Evolutionary conservation across 1,140 invertebrate species (phyloP).

Genomic region (Leptinotarsa defecta): DNA sequence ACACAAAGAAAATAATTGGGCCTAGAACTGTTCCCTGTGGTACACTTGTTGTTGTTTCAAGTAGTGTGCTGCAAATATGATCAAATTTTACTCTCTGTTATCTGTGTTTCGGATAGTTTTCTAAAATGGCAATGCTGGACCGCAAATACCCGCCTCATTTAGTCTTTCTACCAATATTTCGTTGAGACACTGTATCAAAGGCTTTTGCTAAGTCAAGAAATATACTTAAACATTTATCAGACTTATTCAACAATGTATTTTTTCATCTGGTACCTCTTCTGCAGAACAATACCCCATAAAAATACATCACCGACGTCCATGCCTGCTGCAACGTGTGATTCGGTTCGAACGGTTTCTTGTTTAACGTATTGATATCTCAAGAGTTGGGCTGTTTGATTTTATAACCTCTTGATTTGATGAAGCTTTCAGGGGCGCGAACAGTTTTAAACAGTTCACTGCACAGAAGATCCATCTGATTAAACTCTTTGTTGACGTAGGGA

Average conservation of each 20-base stretch:
- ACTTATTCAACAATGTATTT: not conserved
- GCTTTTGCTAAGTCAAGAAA: no score
- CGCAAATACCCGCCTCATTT: not conserved
- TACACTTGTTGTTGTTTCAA: not conserved
- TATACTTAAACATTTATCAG: not conserved
- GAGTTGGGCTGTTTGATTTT: constrained; percentile 36
- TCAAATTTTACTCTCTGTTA: not conserved
- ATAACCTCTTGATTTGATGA: constrained; percentile 32
- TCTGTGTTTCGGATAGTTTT: not conserved
- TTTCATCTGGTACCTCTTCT: no score
- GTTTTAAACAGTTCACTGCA: not conserved
- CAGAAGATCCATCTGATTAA: constrained; percentile 3
- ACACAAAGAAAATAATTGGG: not conserved
- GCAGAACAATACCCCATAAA: not conserved
- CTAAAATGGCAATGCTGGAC: not conserved
- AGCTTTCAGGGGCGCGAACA: constrained; percentile 1
- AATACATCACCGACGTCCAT: not conserved
- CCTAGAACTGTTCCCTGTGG: not conserved
- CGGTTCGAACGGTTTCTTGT: constrained; percentile 33
- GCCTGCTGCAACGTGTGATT: constrained; percentile 13
- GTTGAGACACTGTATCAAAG: not conserved
- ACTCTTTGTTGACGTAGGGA: not conserved
- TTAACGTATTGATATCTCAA: constrained; percentile 44
- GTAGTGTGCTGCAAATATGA: not conserved
- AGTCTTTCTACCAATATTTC: constrained; percentile 2